Evolutionary conservation across 2,113 vertebrate genomes (phyloP).

Genomic region (Dascyllus trimaculatus): DNA sequence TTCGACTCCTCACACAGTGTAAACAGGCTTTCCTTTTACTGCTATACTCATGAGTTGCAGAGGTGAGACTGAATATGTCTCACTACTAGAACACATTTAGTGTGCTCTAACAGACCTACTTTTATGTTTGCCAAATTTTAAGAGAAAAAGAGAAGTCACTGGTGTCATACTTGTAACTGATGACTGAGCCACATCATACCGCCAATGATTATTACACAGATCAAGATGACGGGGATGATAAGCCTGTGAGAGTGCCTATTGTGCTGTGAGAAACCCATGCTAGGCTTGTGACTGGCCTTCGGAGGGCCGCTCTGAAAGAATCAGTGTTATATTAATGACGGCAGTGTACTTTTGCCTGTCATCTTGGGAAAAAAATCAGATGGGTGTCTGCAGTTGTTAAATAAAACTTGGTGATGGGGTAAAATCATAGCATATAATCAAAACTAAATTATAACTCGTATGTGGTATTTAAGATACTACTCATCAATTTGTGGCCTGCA

Average conservation of each 20-base stretch:
- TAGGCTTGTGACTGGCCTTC: conserved; percentile 84
- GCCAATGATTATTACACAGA: conserved; percentile 70
- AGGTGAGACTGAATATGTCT: conserved; percentile 30
- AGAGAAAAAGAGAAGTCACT: conserved; percentile 48
- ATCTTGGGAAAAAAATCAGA: conserved; percentile 76
- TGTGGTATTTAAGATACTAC: not conserved
- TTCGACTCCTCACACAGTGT: conserved; percentile 42
- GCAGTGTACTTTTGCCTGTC: conserved; percentile 68
- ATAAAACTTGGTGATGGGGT: conserved; percentile 1
- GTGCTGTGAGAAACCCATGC: conserved; percentile 78
- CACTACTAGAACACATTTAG: not conserved
- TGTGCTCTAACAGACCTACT: conserved; percentile 34
- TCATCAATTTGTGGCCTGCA: not conserved
- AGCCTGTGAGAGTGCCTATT: conserved; percentile 79
- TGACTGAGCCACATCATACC: conserved; percentile 74
- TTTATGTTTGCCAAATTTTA: conserved; percentile 41
- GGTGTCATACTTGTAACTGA: conserved; percentile 74
- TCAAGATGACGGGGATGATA: conserved; percentile 73
- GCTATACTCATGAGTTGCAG: not conserved
- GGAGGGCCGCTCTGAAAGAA: conserved; percentile 75
- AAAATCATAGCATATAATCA: conserved; percentile 14
- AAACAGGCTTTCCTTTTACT: conserved; percentile 42
- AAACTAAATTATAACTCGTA: conserved; percentile 12
- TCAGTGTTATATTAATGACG: conserved; percentile 77
- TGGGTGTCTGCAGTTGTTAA: conserved; percentile 76